Base-by-base conservation (phyloP, 2,888 invertebrate genomes). In the Cepaea hortensis region DNA sequence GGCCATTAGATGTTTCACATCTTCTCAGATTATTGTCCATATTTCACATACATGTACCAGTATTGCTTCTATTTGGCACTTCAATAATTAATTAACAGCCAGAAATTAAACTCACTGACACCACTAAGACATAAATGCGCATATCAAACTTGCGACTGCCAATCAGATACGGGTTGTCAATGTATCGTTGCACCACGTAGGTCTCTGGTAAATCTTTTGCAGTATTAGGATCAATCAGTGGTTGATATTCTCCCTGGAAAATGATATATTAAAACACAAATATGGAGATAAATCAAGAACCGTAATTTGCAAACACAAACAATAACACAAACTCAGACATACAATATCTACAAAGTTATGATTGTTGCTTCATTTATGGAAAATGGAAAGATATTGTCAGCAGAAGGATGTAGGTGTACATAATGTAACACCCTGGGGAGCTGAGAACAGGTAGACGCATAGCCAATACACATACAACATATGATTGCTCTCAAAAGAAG, bases 121-220 rank as follows among this genome's bases (percentile, higher is more conserved):
- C 95, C 50, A 96, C 96, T 75, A 96, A 93, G 9, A 96, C 95
- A 93, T 96, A 96, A 88, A 96, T 95, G 13, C 96, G 93, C n/a
- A 96, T 94, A 92, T 96, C 96, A 92, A 96, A 96, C 93, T 96
- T 96, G 90, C 95, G 94, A 7, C 96, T 96, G 75, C 95, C 95
- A 84, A 96, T 94, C 50, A 96, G 94, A 90, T 96, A 96, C 5
- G 96, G 96, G 90, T 95, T 95, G 88, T 95, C 95, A 86, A 96
- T 95, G 92, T 96, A 96, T 84, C 95, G 94, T 92, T 96, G 96
- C 9, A 96, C 96, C 5, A 96, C 95, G 91, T 96, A 96, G 0
- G 93, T 93, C 89, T 95, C 94, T 46, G 94, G 94, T 13, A 88
- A 73, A 89, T 91, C 88, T 79, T 90, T 88, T 15, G 93, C 92